Conservation (phyloP, 1,140 invertebrate species). For the Contarinia nasturtii region DNA sequence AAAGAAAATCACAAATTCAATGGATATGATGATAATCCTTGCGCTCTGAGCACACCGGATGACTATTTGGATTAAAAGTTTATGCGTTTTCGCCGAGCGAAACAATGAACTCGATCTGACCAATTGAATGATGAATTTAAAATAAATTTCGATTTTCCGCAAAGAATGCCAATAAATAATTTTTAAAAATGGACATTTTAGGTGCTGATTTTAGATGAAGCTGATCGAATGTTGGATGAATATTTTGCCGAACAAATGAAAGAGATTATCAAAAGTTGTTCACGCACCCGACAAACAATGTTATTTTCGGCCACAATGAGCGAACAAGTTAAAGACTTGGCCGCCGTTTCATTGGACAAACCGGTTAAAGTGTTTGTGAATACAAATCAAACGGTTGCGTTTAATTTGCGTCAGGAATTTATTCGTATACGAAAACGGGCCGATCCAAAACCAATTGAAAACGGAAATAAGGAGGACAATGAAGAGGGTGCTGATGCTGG, state of each 20-base stretch:
- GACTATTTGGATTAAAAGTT: not conserved
- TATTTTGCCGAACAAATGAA: conserved; percentile 98
- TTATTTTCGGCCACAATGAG: conserved; percentile 98
- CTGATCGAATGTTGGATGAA: conserved; percentile 81
- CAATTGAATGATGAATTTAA: no score
- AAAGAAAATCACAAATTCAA: not conserved
- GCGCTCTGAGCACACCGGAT: conserved; percentile 13
- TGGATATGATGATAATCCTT: conserved; percentile 22
- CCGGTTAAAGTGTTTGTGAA: conserved; percentile 91
- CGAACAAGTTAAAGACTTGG: conserved; percentile 85
- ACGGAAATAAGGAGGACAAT: conserved; percentile 22
- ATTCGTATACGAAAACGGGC: conserved; percentile 49
- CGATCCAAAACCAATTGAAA: no score
- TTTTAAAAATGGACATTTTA: no score
- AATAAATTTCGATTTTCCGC: no score
- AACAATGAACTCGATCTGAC: not conserved
- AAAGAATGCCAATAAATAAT: no score
- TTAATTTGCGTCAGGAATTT: conserved; percentile 92
- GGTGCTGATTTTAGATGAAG: conserved; percentile 23
- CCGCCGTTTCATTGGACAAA: conserved; percentile 72
- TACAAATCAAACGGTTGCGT: conserved; percentile 87
- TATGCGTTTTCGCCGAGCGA: not conserved
- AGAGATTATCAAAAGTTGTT: conserved; percentile 81
- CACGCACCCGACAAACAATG: conserved; percentile 86
- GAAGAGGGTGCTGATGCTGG: no score